phyloP scores from a whole-genome alignment of 2,797 vertebrate species.

The Syndactyla subalaris region DNA sequence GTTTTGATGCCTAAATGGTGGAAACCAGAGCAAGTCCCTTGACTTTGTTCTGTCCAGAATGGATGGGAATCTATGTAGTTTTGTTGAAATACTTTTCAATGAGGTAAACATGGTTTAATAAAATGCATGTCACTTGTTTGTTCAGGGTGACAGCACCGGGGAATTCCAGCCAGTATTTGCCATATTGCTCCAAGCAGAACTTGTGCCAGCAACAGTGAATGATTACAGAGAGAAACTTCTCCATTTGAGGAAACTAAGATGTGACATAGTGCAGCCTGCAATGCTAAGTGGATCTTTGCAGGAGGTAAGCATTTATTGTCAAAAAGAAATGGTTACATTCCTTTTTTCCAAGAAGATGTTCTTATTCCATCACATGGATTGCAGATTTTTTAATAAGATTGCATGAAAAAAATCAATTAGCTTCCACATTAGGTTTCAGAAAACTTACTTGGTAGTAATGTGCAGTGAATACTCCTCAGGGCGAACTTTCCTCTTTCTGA shows the following conservation, averaged over 20 bases:
- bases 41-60: background rate
- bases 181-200: conserved; percentile 89
- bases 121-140: background rate
- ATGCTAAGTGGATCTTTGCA: conserved; percentile 82
- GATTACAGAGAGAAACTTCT: conserved; percentile 97
- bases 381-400: background rate
- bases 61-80: background rate
- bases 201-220: conserved; percentile 91
- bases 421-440: background rate
- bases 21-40: background rate
- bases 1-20: background rate
- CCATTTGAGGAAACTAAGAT: conserved; percentile 90
- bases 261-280: conserved; percentile 84
- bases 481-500: background rate
- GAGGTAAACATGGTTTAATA: background rate
- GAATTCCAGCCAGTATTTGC: conserved; percentile 85
- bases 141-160: conserved; percentile 79
- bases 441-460: background rate
- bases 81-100: background rate
- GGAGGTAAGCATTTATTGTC: conserved; percentile 80
- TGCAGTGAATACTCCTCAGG: background rate
- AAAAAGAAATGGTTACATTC: background rate
- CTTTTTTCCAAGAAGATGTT: background rate
- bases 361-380: background rate
- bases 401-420: background rate